phyloP scores from a whole-genome alignment of 2,797 vertebrate species.

The Typhlichthys subterraneus region DNA sequence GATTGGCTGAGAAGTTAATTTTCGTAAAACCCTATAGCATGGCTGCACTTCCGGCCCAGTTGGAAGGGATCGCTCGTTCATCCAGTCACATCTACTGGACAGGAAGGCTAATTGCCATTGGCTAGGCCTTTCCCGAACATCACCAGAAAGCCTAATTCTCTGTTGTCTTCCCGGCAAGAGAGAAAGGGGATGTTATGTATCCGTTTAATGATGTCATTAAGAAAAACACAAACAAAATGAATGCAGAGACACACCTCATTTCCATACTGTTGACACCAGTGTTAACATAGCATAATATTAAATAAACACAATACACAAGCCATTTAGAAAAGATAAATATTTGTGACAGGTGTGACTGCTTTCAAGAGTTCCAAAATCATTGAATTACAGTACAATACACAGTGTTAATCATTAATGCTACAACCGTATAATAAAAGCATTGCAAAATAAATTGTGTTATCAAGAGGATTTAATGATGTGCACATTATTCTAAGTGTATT shows the following conservation, averaged over 20 bases:
- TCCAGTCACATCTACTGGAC: constrained; percentile 46
- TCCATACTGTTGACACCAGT: neutral
- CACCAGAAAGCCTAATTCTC: constrained; percentile 22
- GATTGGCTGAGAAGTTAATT: constrained; percentile 61
- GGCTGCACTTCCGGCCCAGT: constrained; percentile 56
- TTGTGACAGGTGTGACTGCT: neutral
- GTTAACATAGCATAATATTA: neutral
- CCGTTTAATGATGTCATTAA: constrained; percentile 20
- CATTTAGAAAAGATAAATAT: constrained; percentile 3
- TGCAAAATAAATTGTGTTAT: neutral
- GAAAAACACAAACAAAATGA: neutral
- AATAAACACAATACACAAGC: neutral
- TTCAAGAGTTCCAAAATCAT: neutral
- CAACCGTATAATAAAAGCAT: neutral
- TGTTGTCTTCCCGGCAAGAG: constrained; percentile 3
- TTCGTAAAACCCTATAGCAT: constrained; percentile 49
- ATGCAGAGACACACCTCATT: neutral
- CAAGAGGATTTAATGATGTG: neutral
- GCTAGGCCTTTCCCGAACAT: constrained; percentile 43
- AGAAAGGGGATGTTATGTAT: constrained; percentile 26
- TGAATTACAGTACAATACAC: constrained; percentile 10
- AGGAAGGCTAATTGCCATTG: constrained; percentile 57
- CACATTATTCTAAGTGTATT: neutral
- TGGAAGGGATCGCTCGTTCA: constrained; percentile 35
- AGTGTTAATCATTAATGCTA: neutral